Percentiles rank a stretch among this genome's conserved stretches.
These are phyloP conservation scores for Mylabris phalerata DNA, from an alignment of 1,140 invertebrate genomes.

Conservation along the genomic window DNA sequence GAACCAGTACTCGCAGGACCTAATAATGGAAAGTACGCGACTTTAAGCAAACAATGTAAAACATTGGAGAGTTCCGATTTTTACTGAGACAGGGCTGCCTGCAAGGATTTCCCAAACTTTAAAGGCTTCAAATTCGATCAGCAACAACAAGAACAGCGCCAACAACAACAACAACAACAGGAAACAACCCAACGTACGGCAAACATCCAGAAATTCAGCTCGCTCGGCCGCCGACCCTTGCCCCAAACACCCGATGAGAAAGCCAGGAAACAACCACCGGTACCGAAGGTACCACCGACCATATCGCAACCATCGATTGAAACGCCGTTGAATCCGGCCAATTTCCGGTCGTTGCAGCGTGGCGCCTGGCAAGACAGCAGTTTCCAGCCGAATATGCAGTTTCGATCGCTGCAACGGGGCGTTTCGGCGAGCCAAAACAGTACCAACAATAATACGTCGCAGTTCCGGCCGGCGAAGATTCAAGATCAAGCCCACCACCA, in stretches of 20 bases:
- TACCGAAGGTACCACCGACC: constrained; percentile 37
- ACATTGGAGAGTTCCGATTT: constrained; percentile 89
- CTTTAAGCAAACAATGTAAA: constrained; percentile 90
- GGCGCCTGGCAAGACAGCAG: constrained; percentile 41
- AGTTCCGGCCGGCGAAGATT: constrained; percentile 39
- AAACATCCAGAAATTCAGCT: constrained; percentile 40
- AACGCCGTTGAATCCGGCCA: constrained; percentile 38
- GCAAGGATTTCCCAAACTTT: constrained; percentile 44
- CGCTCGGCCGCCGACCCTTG: constrained; percentile 39
- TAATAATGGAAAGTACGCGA: constrained; percentile 77
- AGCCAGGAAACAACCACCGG: constrained; percentile 35
- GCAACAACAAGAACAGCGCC: constrained; percentile 25
- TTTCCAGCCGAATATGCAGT: constrained; percentile 35
- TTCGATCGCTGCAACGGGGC: constrained; percentile 37
- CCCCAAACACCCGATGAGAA: constrained; percentile 42
- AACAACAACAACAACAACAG: constrained; percentile 23
- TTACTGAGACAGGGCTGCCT: constrained; percentile 70
- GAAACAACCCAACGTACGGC: constrained; percentile 32
- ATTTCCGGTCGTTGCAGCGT: constrained; percentile 40
- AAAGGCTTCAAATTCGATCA: constrained; percentile 43
- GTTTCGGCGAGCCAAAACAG: constrained; percentile 1
- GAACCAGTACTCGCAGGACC: constrained; percentile 41
- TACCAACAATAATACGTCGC: constrained; percentile 23
- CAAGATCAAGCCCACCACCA: constrained; percentile 23
- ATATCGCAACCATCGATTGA: constrained; percentile 34